Percentiles rank a stretch among this genome's conserved stretches.
Evolutionary conservation across 2,797 vertebrate genomes (phyloP).

Genomic region (Gadopsis bispinosus): DNA sequence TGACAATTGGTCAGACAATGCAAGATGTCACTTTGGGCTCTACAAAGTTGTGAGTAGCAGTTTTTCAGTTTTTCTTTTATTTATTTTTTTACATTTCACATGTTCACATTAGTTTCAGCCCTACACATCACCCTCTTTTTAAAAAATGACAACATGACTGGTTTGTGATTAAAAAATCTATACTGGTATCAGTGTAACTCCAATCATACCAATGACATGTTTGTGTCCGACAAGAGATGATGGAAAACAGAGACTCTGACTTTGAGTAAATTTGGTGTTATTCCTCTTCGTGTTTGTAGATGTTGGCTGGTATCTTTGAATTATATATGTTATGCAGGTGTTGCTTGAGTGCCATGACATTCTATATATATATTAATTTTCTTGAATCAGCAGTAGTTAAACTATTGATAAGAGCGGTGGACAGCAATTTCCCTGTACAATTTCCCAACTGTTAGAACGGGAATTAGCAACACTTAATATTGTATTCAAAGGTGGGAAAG

Average conservation of each 20-base stretch:
- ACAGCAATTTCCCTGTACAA: not conserved
- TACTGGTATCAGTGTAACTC: not conserved
- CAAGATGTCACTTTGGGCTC: not conserved
- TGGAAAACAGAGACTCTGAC: not conserved
- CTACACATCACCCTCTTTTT: not conserved
- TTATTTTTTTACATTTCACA: not conserved
- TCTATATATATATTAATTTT: not conserved
- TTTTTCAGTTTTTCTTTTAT: too few species aligned
- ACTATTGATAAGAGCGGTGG: not conserved
- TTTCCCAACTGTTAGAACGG: not conserved
- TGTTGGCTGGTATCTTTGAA: not conserved
- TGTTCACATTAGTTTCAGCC: not conserved
- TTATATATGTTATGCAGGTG: not conserved
- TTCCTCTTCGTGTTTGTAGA: constrained; percentile 7
- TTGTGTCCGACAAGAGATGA: not conserved
- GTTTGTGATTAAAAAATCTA: not conserved
- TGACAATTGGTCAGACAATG: not conserved
- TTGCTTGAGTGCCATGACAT: not conserved
- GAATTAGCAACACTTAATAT: not conserved
- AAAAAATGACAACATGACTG: not conserved
- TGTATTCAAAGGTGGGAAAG: not conserved
- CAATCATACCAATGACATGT: not conserved
- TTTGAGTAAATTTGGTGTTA: not conserved
- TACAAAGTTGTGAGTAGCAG: too few species aligned
- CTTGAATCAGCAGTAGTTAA: not conserved